phyloP scores from a whole-genome alignment of 2,113 vertebrate species.

The Leuciscus idus region DNA sequence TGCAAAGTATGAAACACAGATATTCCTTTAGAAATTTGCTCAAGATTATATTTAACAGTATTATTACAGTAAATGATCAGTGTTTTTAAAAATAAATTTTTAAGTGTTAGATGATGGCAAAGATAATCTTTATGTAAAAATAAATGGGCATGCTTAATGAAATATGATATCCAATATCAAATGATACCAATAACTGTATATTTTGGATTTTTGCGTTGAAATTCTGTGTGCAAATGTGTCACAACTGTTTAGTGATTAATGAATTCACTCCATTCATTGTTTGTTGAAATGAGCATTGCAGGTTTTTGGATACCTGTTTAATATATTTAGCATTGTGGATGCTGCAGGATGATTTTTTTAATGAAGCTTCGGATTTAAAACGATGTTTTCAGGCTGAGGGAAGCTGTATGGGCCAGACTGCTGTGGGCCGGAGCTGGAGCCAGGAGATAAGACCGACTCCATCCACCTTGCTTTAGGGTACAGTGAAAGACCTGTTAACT shows the following conservation, averaged over 20 bases:
- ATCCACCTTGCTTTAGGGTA: constrained; percentile 51
- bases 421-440: constrained; percentile 55
- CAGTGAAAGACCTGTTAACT: constrained; percentile 57
- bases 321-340: neutral
- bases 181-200: neutral
- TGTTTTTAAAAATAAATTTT: neutral
- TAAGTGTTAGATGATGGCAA: neutral
- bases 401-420: constrained; percentile 50
- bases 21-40: neutral
- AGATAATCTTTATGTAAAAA: neutral
- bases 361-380: constrained; percentile 31
- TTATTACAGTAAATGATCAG: neutral
- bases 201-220: no score
- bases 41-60: neutral
- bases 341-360: constrained; percentile 27
- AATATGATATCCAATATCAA: neutral
- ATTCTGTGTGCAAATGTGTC: no score
- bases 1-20: neutral
- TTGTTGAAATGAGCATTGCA: neutral
- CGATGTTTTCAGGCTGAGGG: constrained; percentile 36
- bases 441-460: constrained; percentile 59
- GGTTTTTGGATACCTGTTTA: constrained; percentile 22
- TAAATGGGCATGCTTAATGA: neutral
- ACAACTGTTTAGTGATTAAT: no score
- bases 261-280: neutral